Conservation (phyloP, 2,888 invertebrate species). For the Dolichomitus sp. region DNA sequence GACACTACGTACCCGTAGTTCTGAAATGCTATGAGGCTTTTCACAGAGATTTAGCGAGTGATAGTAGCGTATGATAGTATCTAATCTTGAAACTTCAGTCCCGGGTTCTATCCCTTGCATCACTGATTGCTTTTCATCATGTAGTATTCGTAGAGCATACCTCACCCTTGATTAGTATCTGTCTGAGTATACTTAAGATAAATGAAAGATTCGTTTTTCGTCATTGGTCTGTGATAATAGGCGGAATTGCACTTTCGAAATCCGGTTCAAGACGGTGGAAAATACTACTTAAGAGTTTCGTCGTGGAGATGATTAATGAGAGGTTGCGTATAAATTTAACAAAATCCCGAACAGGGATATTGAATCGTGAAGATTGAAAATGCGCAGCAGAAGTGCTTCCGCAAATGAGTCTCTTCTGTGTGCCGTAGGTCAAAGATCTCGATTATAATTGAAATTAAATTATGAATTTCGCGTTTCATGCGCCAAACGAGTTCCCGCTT, state of each 20-base stretch:
- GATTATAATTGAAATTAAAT: conserved; percentile 80
- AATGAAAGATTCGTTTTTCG: background rate
- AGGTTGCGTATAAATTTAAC: background rate
- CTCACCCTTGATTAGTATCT: background rate
- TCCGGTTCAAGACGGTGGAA: conserved; percentile 35
- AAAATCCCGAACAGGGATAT: background rate
- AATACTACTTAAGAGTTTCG: conserved; percentile 37
- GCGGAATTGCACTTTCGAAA: conserved; percentile 19
- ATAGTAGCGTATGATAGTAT: no score
- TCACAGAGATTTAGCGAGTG: no score
- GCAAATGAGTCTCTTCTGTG: conserved; percentile 48
- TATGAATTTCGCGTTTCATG: conserved; percentile 78
- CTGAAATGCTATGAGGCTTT: no score
- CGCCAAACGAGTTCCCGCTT: conserved; percentile 72
- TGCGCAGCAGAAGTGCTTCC: conserved; percentile 30
- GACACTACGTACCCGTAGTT: no score
- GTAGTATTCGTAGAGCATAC: background rate
- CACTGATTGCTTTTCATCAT: no score
- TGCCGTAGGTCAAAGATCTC: background rate
- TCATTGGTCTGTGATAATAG: conserved; percentile 14
- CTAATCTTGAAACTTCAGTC: no score
- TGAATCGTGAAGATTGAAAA: conserved; percentile 7
- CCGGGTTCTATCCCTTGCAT: no score
- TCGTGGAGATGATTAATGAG: background rate
- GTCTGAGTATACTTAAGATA: background rate